phyloP scores from a whole-genome alignment of 2,113 vertebrate genomes.

The Deroptyus accipitrinus region DNA sequence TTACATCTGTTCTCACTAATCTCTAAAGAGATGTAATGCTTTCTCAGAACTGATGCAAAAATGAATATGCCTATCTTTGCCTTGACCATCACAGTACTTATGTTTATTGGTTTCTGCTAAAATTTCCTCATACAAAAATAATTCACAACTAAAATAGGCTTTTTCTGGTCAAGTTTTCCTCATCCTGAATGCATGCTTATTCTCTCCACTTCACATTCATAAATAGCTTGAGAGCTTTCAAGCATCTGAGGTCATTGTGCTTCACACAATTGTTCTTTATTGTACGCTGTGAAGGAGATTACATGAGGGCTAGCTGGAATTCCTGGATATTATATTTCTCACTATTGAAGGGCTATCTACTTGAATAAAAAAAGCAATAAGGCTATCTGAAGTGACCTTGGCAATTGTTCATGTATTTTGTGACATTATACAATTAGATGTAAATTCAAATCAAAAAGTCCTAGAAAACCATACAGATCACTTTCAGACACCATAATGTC shows the following conservation, averaged over 20 bases:
- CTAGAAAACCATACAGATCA: not conserved
- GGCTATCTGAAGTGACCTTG: slow-evolving; percentile 71
- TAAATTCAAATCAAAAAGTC: slow-evolving; percentile 4
- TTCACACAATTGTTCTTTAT: slow-evolving; percentile 81
- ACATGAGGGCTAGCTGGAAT: slow-evolving; percentile 63
- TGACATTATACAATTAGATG: not conserved
- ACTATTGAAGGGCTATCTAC: slow-evolving; percentile 78
- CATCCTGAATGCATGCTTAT: slow-evolving; percentile 60
- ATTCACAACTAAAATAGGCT: slow-evolving; percentile 47
- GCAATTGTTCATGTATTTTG: slow-evolving; percentile 71
- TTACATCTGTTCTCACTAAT: not conserved
- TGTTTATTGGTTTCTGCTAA: slow-evolving; percentile 16
- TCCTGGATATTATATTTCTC: slow-evolving; percentile 78
- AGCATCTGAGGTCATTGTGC: slow-evolving; percentile 73
- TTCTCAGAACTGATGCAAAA: not conserved
- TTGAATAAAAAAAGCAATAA: slow-evolving; percentile 68
- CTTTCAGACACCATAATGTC: not conserved
- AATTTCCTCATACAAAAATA: slow-evolving; percentile 56
- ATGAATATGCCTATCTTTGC: not conserved
- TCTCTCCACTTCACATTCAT: slow-evolving; percentile 62
- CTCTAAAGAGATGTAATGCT: not conserved
- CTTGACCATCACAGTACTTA: not conserved
- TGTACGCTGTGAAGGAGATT: slow-evolving; percentile 69
- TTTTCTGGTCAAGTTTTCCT: slow-evolving; percentile 68
- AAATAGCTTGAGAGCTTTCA: slow-evolving; percentile 71